A percentile compares a stretch with the other conserved stretches of the same genome.
Conservation (phyloP, 2,113 vertebrate genomes). For the Athene noctua region DNA sequence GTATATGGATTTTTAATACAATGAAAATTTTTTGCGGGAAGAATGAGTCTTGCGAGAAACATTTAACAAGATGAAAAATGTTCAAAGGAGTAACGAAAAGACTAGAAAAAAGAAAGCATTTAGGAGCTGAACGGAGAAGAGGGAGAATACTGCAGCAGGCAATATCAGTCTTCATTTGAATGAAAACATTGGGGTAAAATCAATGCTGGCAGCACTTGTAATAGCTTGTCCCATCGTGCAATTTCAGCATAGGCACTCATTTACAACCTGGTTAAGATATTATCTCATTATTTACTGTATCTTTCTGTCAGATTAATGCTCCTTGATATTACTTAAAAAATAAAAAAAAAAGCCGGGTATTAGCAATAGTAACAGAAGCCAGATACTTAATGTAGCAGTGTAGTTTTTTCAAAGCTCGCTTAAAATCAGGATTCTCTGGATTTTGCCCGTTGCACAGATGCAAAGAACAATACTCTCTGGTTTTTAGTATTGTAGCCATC, state of each 20-base stretch:
- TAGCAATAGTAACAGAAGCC: background rate
- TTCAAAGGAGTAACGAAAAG: background rate
- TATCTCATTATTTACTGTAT: background rate
- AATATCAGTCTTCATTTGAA: background rate
- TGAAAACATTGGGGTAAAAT: background rate
- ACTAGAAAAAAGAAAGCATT: background rate
- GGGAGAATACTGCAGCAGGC: background rate
- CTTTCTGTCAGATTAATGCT: background rate
- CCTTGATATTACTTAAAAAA: background rate
- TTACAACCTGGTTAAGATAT: background rate
- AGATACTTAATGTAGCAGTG: background rate
- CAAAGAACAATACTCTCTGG: accelerated
- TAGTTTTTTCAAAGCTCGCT: background rate
- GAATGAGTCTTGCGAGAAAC: background rate
- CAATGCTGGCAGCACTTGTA: background rate
- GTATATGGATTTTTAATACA: background rate
- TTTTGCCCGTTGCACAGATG: background rate
- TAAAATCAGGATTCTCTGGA: background rate
- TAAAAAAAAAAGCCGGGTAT: background rate
- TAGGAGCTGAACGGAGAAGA: background rate
- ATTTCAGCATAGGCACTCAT: background rate
- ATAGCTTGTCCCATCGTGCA: background rate
- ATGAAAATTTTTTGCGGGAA: background rate
- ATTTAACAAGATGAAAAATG: background rate
- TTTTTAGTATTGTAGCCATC: background rate